Percentiles rank a stretch among this genome's conserved stretches.
These are phyloP conservation scores for Heterodera schachtii DNA, from an alignment of 1,140 invertebrate species.

Conservation along the genomic window DNA sequence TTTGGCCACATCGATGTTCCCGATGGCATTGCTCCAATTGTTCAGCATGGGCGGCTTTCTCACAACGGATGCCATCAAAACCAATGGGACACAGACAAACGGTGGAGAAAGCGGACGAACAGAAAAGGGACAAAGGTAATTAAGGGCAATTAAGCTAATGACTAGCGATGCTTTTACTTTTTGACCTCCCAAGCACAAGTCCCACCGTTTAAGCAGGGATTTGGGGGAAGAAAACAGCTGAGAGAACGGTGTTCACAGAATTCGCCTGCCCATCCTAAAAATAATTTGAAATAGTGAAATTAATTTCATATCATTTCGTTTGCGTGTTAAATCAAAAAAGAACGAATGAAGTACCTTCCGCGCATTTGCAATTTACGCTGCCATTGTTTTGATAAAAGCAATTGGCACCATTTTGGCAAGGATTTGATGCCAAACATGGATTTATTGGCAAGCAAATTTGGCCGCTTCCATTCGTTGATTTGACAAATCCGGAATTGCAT, in stretches of 20 bases:
- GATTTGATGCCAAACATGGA: conserved; percentile 4
- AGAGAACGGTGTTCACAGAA: background rate
- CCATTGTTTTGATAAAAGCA: background rate
- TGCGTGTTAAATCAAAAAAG: background rate
- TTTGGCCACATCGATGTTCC: background rate
- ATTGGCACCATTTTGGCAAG: background rate
- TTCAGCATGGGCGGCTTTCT: background rate
- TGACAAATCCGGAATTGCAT: conserved; percentile 23
- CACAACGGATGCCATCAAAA: conserved; percentile 21
- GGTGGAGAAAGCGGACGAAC: background rate
- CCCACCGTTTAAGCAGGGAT: conserved; percentile 28
- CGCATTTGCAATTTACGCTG: background rate
- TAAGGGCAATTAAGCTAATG: no score
- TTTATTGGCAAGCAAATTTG: background rate
- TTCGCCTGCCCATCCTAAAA: background rate
- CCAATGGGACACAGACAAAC: conserved; percentile 20
- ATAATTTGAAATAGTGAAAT: background rate
- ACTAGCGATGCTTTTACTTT: background rate
- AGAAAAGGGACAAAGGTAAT: background rate
- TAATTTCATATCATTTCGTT: background rate
- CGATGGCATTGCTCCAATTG: background rate
- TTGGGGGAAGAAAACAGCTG: background rate
- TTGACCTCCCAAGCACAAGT: conserved; percentile 15
- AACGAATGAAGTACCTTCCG: background rate
- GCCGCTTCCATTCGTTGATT: background rate